Percentiles rank a stretch among this genome's conserved stretches.
Conservation (phyloP, 1,140 invertebrate genomes). For the Oryzaephilus surinamensis region DNA sequence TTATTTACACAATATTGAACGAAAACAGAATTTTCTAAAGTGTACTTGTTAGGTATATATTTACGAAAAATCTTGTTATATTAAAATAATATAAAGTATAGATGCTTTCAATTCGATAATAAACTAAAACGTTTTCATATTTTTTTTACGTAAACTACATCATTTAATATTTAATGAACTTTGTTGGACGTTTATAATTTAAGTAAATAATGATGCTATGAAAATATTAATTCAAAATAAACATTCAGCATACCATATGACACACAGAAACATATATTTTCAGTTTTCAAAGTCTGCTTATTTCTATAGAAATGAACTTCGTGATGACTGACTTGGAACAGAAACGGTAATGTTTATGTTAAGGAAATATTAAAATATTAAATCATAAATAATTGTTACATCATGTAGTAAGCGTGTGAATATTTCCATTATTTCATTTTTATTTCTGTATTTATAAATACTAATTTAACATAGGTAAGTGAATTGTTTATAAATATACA, state of each 20-base stretch:
- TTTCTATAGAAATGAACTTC: constrained; percentile 15
- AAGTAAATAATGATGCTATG: constrained; percentile 14
- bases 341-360: constrained; percentile 15
- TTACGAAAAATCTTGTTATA: constrained; percentile 5
- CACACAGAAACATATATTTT: constrained; percentile 23
- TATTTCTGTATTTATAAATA: no score
- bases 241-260: constrained; percentile 20
- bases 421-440: constrained; percentile 10
- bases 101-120: no score
- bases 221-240: constrained; percentile 24
- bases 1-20: constrained; percentile 16
- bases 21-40: constrained; percentile 16
- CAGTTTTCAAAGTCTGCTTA: constrained; percentile 15
- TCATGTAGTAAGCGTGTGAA: constrained; percentile 16
- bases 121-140: no score
- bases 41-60: constrained; percentile 9
- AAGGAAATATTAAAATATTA: constrained; percentile 21
- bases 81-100: no score
- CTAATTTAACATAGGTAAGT: no score
- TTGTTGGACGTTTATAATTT: no score
- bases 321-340: constrained; percentile 19
- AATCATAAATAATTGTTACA: constrained; percentile 16
- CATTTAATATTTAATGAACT: no score
- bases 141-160: no score
- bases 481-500: no score